These are phyloP conservation scores for Leptinotarsa defecta DNA, from an alignment of 1,140 invertebrate species.

Conservation along the genomic window DNA sequence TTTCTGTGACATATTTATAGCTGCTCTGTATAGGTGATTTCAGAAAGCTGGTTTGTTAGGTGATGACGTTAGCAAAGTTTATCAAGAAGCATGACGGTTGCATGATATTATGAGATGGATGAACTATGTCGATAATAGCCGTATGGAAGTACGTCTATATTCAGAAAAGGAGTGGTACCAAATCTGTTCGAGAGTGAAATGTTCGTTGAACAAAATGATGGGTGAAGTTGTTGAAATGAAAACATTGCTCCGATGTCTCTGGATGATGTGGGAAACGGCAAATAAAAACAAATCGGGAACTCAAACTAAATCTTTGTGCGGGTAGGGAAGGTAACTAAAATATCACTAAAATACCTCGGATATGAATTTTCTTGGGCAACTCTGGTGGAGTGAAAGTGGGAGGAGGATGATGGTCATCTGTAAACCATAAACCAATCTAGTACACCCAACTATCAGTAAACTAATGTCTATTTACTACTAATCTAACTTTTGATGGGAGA, in stretches of 20 bases:
- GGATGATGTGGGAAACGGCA: slow-evolving; percentile 6
- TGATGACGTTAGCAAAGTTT: slow-evolving; percentile 43
- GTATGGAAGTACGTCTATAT: no score
- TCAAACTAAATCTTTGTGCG: slow-evolving; percentile 12
- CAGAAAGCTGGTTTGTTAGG: neutral
- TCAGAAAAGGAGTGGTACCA: no score
- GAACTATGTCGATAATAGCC: neutral
- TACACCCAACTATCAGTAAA: slow-evolving; percentile 27
- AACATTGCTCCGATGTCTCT: no score
- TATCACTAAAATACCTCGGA: slow-evolving; percentile 74
- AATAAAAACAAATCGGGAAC: neutral
- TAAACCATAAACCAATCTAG: slow-evolving; percentile 72
- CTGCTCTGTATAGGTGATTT: neutral
- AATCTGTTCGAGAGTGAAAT: no score
- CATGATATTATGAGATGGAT: neutral
- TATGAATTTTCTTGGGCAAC: slow-evolving; percentile 95
- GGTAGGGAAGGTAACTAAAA: slow-evolving; percentile 22
- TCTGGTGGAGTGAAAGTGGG: slow-evolving; percentile 95
- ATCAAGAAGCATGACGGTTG: slow-evolving; percentile 43
- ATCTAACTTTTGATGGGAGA: no score
- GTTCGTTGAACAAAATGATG: no score
- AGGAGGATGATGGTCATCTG: slow-evolving; percentile 92
- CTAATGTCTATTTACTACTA: neutral
- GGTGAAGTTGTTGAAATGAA: no score
- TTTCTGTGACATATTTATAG: neutral